Conservation (phyloP, 2,888 invertebrate species). For the Phaedon cochleariae region DNA sequence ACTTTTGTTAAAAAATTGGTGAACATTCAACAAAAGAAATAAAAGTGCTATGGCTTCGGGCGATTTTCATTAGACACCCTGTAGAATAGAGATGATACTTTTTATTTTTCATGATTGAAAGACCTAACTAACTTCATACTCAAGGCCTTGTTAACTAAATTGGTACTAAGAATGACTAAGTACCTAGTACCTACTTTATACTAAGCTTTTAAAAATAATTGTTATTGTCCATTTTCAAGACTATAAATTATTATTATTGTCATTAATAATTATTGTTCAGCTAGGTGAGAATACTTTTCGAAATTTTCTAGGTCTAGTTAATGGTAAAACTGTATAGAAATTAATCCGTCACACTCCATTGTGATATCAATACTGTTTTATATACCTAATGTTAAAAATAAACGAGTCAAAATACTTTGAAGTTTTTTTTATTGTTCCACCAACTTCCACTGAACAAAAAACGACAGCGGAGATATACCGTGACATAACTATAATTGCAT, state of each 20-base stretch:
- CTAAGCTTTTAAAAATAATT: conserved; percentile 43
- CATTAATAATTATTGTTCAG: neutral
- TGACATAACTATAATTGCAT: too few relatives aligned
- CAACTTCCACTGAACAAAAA: too few relatives aligned
- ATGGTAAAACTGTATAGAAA: conserved; percentile 31
- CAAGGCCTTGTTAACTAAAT: conserved; percentile 45
- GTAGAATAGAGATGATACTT: too few relatives aligned
- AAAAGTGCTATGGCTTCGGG: too few relatives aligned
- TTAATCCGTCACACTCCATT: conserved; percentile 58
- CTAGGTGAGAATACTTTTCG: neutral
- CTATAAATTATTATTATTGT: conserved; percentile 18
- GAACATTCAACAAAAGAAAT: too few relatives aligned
- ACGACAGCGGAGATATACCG: too few relatives aligned
- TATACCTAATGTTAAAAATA: conserved; percentile 56
- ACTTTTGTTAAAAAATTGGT: too few relatives aligned
- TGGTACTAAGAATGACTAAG: conserved; percentile 42
- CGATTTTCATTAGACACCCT: too few relatives aligned
- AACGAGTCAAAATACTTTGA: conserved; percentile 42
- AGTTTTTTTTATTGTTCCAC: neutral
- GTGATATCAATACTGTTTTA: conserved; percentile 58
- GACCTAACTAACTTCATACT: conserved; percentile 2
- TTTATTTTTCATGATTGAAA: neutral
- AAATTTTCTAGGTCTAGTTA: conserved; percentile 31
- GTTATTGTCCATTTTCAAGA: conserved; percentile 46
- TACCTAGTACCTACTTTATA: conserved; percentile 34